Percentiles rank a stretch among this genome's conserved stretches.
These are phyloP conservation scores for Ageneiosus marmoratus DNA, from an alignment of 2,113 vertebrate species.

Conservation along the genomic window DNA sequence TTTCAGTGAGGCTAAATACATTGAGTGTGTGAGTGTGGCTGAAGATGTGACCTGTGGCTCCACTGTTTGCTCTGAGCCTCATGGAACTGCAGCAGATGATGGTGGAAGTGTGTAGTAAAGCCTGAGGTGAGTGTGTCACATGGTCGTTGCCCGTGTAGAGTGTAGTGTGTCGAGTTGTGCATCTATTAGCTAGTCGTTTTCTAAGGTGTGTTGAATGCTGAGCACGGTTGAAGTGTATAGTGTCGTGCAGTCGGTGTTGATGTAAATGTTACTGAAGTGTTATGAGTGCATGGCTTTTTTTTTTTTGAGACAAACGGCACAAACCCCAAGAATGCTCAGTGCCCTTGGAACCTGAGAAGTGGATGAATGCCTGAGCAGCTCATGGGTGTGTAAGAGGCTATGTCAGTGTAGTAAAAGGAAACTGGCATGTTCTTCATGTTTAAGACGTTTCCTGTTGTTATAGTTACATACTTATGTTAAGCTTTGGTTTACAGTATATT, in stretches of 20 bases:
- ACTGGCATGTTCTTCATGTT: constrained; percentile 15
- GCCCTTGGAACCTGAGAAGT: neutral
- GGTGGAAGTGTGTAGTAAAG: constrained; percentile 78
- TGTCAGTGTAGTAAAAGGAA: neutral
- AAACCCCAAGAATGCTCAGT: neutral
- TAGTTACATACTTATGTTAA: neutral
- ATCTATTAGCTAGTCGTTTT: constrained; percentile 60
- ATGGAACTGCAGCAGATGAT: constrained; percentile 80
- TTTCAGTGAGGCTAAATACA: constrained; percentile 22
- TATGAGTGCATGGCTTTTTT: constrained; percentile 42
- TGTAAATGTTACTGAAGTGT: constrained; percentile 18
- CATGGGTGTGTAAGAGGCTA: neutral
- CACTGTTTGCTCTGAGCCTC: constrained; percentile 72
- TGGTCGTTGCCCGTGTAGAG: constrained; percentile 60
- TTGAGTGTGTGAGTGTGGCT: constrained; percentile 41
- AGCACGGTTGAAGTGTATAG: constrained; percentile 32
- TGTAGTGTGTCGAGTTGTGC: constrained; percentile 53
- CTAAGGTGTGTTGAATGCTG: constrained; percentile 36
- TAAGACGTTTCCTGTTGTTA: neutral
- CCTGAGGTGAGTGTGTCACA: constrained; percentile 74
- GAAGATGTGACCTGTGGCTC: constrained; percentile 69
- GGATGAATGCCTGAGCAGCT: neutral
- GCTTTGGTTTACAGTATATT: neutral
- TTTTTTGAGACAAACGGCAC: neutral
- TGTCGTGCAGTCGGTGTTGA: constrained; percentile 40